Conservation (phyloP, 2,888 invertebrate species). For the Argyra leucocephala region DNA sequence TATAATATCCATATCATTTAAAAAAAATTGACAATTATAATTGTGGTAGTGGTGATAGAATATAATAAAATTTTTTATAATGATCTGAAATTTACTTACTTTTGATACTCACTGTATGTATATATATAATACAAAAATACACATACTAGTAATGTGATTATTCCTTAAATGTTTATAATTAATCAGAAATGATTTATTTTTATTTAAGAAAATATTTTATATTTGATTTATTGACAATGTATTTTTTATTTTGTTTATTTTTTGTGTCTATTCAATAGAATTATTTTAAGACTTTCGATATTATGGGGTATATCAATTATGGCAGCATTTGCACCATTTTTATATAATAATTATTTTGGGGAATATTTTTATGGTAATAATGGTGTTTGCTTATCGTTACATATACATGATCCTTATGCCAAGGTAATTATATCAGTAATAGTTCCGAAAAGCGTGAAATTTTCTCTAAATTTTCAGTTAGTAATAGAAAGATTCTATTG, state of each 20-base stretch:
- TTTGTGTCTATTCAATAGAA: constrained; percentile 41
- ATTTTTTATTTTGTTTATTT: constrained; percentile 18
- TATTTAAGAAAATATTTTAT: background rate
- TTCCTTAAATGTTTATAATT: constrained; percentile 8
- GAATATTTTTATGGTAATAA: constrained; percentile 51
- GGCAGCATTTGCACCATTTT: constrained; percentile 47
- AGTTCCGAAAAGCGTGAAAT: background rate
- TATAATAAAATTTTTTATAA: no score
- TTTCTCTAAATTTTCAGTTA: background rate
- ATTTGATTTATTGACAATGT: background rate
- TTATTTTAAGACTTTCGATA: constrained; percentile 44
- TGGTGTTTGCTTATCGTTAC: constrained; percentile 51
- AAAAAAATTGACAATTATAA: no score
- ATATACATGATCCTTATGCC: constrained; percentile 53
- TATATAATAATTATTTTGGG: constrained; percentile 46
- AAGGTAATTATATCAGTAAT: constrained; percentile 36
- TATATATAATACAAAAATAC: no score
- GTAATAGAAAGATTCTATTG: background rate
- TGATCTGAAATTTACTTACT: no score
- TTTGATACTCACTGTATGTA: no score
- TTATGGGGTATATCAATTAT: constrained; percentile 47
- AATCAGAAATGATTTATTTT: background rate
- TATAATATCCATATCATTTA: no score
- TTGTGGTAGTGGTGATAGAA: no score
- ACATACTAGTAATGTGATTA: no score